Evolutionary conservation across 2,888 invertebrate genomes (phyloP), one percentile per base, ranked within the genome.

Genomic region (Chloroclystis v-ata): DNA sequence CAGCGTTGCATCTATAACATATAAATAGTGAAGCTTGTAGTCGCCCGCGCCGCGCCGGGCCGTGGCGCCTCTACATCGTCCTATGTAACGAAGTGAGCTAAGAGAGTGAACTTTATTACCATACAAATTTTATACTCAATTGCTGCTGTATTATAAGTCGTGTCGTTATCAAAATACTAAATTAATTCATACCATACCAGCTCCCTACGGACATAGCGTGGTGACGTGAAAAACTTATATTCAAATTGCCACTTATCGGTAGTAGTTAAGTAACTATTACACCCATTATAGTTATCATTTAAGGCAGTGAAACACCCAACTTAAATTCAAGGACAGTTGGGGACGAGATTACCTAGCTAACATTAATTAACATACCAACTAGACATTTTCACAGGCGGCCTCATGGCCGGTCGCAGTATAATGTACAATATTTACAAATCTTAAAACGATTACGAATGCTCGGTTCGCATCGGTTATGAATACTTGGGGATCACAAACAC

Each of bases 251-350:
- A 75, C 85, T 84, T 85, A 86, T 75, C 51, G 75, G 82, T 80
- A 82, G 67, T 78, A 82, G 75, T 83, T 82, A 75, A 71, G 67
- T 81, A 80, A 82, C 78, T 78, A 82, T 84, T 83, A 85, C 75
- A 72, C 69, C 77, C 67, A 82, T 75, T 70, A 67, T 73, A 55
- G 72, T 57, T 73, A 82, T 81, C 78, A 84, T 67, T 83, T 87
- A 87, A 87, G 87, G 87, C 87, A 87, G 87, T 87, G 87, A 86
- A 82, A 87, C 83, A 82, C 84, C 87, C 87, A 87, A 86, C 86
- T 76, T 76, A 86, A 86, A 85, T 75, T 79, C 73, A 78, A 86
- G 84, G 83, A 82, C 78, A 80, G 87, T 86, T 82, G 86, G 87
- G 86, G 81, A 82, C 82, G 78, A 85, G 78, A 83, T 86, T 86